Evolutionary conservation across 2,113 vertebrate species (phyloP), one percentile per base, ranked within the genome.

Genomic region (Australoheros scitulus): DNA sequence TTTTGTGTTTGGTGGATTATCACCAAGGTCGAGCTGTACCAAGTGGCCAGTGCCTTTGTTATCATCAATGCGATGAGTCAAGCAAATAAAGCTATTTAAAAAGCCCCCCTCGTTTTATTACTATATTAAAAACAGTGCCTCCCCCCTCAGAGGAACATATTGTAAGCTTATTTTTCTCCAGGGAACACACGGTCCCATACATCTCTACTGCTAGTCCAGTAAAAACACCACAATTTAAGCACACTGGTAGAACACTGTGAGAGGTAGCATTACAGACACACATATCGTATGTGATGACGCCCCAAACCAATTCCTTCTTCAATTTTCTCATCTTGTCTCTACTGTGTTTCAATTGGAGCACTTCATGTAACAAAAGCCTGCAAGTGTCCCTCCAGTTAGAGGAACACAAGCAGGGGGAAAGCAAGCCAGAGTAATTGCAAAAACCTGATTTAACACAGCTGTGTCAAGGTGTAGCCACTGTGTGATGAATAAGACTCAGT

Each of bases 311-410:
- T 91, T 89, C 80, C 78, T 84, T 84, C 85, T 92, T 89, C 93
- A 89, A 92, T 93, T 91, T 91, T 91, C 92, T 87, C 88, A 87
- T 91, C 86, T 85, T 89, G 88, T 92, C 76, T 78, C 63, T 74
- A 41, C 89, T 80, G 84, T 88, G 84, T 89, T 90, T 89, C 91
- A 90, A 79, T 88, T 52, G 52, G 36, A 52, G 57, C 77, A 29
- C 85, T 82, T 91, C 89, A 82, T 89, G 91, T 90, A 90, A 81
- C 61, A 38, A 86, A 89, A 76, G 80, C 81, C 56, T 34, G 59
- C 14, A 55, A 86, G 81, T 76, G 79, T 76, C 88, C 61, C 75
- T 82, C 59, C 85, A 61, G 80, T 88, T 83, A 79, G 63, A 81
- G 79, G 63, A 65, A 60, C 75, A 78, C 80, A 63, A 76, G 74